Evolutionary conservation across 1,140 invertebrate genomes (phyloP), one percentile per base, ranked within the genome.

Genomic region (Brachionus paranguensis): DNA sequence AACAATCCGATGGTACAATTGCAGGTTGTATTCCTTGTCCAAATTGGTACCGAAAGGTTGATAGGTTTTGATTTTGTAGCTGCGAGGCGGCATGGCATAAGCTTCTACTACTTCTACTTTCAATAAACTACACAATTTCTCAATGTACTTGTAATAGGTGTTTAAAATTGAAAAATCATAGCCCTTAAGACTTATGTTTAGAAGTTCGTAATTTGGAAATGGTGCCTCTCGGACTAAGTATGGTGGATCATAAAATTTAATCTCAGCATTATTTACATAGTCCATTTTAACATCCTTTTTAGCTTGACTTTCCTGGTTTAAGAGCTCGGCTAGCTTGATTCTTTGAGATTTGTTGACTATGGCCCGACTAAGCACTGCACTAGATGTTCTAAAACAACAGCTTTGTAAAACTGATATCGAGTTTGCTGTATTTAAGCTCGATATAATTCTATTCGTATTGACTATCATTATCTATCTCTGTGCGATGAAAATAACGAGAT

Each of bases 201-300:
- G 70, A 10, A 47, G 37, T 55, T 68, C 41, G 14, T 83, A 83
- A 24, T 68, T 83, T 17, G 81, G 81, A 50, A 68, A 68, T 1
- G 60, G 81, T 8, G 43, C 43, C 6, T 68, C 60, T 4, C 60
- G 60, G n/a, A 33, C 60, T 41, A 83, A 33, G 45, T 83, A 83
- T 11, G 81, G 81, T 41, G 81, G 81, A 53, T 83, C 81, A 41
- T 83, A 83, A 47, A 70, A 81, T 60, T 81, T 81, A 60, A 81
- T 64, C 78, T 60, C 78, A 43, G 53, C 53, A 68, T 81, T 81
- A 68, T 60, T 81, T 20, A 81, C 78, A 81, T 81, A 68, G 43
- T 81, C 78, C 53, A 81, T 64, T 81, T 68, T 81, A 14, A 68
- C 29, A 50, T 76, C 43, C 14, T 76, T 76, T 76, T 76, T 72